phyloP scores from a whole-genome alignment of 2,888 invertebrate species.

The Aquatica leii region DNA sequence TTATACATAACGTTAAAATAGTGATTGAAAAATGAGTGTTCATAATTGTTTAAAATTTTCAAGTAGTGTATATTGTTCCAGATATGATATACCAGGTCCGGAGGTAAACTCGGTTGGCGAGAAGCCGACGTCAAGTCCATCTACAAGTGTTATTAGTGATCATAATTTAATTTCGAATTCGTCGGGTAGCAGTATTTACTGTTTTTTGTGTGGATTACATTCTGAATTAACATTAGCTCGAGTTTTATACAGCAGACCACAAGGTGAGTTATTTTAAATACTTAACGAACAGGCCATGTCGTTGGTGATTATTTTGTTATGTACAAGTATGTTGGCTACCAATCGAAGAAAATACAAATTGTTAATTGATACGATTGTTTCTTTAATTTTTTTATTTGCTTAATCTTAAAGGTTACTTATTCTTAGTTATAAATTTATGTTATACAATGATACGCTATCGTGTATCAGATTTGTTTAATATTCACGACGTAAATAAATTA shows the following conservation, averaged over 20 bases:
- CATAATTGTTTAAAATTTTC: no score
- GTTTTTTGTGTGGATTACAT: constrained; percentile 88
- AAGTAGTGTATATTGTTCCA: constrained; percentile 49
- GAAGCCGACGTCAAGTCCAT: constrained; percentile 75
- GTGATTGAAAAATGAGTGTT: no score
- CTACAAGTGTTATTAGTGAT: constrained; percentile 78
- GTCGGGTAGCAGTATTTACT: constrained; percentile 84
- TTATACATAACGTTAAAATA: no score
- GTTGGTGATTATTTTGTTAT: no score
- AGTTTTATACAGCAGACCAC: constrained; percentile 73
- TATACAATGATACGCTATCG: no score
- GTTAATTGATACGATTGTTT: no score
- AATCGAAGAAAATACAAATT: no score
- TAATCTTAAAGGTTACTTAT: neutral
- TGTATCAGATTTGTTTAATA: no score
- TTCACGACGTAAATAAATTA: no score
- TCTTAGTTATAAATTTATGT: neutral
- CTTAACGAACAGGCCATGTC: no score
- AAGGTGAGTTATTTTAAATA: constrained; percentile 55
- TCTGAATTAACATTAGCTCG: constrained; percentile 86
- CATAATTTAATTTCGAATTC: constrained; percentile 72
- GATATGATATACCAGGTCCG: constrained; percentile 72
- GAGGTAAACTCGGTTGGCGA: constrained; percentile 68
- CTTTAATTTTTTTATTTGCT: neutral
- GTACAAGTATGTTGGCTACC: no score